Evolutionary conservation across 1,140 invertebrate genomes (phyloP), one percentile per base, ranked within the genome.

Genomic region (Oedothorax gibbosus): DNA sequence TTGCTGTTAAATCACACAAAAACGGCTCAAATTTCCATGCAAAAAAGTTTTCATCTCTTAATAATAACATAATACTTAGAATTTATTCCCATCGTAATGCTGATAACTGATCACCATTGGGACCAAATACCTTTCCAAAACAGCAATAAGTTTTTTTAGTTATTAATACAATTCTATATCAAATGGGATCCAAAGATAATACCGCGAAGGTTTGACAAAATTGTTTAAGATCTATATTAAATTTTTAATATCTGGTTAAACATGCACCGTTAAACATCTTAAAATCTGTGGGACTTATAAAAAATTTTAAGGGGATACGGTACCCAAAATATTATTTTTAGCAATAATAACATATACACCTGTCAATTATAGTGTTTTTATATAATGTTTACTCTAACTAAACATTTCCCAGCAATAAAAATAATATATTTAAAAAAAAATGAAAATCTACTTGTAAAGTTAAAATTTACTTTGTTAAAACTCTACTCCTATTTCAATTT

Each of bases 31-130:
- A 53, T 51, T 50, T 69, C 14, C 21, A 68, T 35, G 11, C 14
- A 68, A 20, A 68, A 49, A 49, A 68, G 14, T 10, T 71, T 20
- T 18, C 20, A n/a, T 75, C 72, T 51, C 21, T 57, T 75, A 75
- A 75, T 75, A 75, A 75, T 75, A 75, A 57, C 72, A n/a, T 60
- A 75, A 75, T 21, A 57, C 51, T 21, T 75, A 15, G 53, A 75
- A 75, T 75, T 75, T 75, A 75, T 75, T 56, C 51, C 18, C 54
- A 57, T 21, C 20, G 9, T 71, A 7, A 18, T 4, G 12, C 51
- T 20, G 72, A 75, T 75, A 75, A 75, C 54, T 75, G 72, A 75
- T 75, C 72, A 75, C 72, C 72, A n/a, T 9, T 75, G 72, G 72
- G 72, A 57, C 54, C 8, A 14, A 12, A 50, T 15, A 35, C 72